phyloP scores from a whole-genome alignment of 2,113 vertebrate genomes.

The Spheniscus mendiculus region DNA sequence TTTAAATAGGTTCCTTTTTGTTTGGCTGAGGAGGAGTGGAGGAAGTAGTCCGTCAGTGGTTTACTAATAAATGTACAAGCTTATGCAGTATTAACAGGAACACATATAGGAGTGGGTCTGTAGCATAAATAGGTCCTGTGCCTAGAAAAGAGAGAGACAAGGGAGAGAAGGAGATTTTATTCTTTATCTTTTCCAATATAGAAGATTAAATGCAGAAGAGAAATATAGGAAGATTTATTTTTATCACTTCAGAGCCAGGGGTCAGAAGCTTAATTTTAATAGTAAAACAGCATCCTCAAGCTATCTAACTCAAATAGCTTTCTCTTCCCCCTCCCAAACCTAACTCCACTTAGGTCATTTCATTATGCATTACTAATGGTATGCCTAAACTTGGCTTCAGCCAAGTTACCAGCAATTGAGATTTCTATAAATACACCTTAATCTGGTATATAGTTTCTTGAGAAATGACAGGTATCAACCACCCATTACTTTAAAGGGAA shows the following conservation, averaged over 20 bases:
- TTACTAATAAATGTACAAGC: slow-evolving; percentile 83
- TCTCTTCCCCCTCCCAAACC: neutral
- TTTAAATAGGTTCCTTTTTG: slow-evolving; percentile 49
- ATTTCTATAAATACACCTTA: slow-evolving; percentile 60
- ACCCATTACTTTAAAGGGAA: slow-evolving; percentile 57
- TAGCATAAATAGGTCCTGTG: slow-evolving; percentile 76
- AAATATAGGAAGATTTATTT: slow-evolving; percentile 50
- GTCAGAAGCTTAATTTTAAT: slow-evolving; percentile 65
- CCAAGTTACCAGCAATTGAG: slow-evolving; percentile 43
- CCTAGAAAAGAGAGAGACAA: slow-evolving; percentile 73
- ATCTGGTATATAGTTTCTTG: slow-evolving; percentile 57
- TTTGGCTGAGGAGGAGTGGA: slow-evolving; percentile 37
- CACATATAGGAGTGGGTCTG: slow-evolving; percentile 81
- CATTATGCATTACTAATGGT: slow-evolving; percentile 49
- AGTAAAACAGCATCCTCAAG: slow-evolving; percentile 52
- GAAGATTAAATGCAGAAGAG: slow-evolving; percentile 44
- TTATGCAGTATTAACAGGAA: slow-evolving; percentile 84
- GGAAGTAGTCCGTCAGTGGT: slow-evolving; percentile 77
- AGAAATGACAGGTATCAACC: slow-evolving; percentile 69
- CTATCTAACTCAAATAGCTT: slow-evolving; percentile 23
- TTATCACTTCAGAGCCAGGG: slow-evolving; percentile 52
- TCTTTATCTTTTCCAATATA: slow-evolving; percentile 32
- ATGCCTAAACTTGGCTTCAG: slow-evolving; percentile 29
- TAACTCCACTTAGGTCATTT: slow-evolving; percentile 31
- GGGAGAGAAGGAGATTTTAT: slow-evolving; percentile 16